Percentiles rank a stretch among this genome's conserved stretches.
These are phyloP conservation scores for Cybosia mesomella DNA, from an alignment of 2,888 invertebrate genomes.

Conservation along the genomic window DNA sequence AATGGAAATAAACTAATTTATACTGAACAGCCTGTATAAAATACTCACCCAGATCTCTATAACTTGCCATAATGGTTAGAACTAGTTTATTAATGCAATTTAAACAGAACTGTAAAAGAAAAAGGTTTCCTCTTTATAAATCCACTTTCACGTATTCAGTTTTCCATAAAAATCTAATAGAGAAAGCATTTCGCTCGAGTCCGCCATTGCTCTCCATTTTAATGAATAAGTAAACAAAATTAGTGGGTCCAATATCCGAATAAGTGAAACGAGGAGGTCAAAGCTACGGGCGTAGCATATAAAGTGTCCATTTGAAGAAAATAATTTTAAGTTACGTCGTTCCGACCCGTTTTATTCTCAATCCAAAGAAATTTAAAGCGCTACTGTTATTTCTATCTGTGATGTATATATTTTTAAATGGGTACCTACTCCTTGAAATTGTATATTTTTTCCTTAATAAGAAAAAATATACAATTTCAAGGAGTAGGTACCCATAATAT, in stretches of 20 bases:
- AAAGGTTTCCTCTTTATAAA: slow-evolving; percentile 54
- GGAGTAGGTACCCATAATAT: too few relatives aligned
- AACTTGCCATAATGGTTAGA: slow-evolving; percentile 25
- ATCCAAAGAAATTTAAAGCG: slow-evolving; percentile 61
- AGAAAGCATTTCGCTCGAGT: slow-evolving; percentile 69
- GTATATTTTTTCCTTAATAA: too few relatives aligned
- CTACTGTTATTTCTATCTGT: slow-evolving; percentile 54
- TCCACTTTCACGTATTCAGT: slow-evolving; percentile 68
- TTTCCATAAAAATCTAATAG: slow-evolving; percentile 80
- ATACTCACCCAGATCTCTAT: slow-evolving; percentile 17
- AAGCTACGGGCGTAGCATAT: slow-evolving; percentile 75
- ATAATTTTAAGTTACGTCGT: slow-evolving; percentile 68
- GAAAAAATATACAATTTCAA: too few relatives aligned
- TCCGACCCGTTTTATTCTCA: slow-evolving; percentile 63
- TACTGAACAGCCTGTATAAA: not conserved
- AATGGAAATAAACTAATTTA: not conserved
- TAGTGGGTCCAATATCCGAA: slow-evolving; percentile 82
- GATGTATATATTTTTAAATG: slow-evolving; percentile 7
- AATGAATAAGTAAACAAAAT: slow-evolving; percentile 86
- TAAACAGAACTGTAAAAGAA: slow-evolving; percentile 41
- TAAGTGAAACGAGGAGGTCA: slow-evolving; percentile 80
- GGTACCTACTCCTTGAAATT: not conserved
- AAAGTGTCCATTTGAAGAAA: slow-evolving; percentile 75
- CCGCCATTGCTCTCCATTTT: slow-evolving; percentile 80
- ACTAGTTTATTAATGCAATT: slow-evolving; percentile 46